A percentile compares a stretch with the other conserved stretches of the same genome.
Conservation (phyloP, 2,113 vertebrate genomes). For the Balaenoptera acutorostrata region DNA sequence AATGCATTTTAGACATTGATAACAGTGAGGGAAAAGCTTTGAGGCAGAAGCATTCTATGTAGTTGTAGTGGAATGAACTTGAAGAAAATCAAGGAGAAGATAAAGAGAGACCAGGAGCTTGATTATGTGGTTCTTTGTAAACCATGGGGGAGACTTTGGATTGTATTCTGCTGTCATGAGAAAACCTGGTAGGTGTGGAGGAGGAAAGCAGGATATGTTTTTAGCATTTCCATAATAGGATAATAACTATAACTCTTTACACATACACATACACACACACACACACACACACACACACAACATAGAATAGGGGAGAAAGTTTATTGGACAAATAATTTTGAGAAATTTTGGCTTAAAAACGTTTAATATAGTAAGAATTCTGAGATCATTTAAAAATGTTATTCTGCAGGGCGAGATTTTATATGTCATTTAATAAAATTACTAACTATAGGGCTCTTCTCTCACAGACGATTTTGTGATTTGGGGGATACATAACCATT, state of each 20-base stretch:
- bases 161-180: background rate
- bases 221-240: background rate
- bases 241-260: background rate
- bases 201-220: background rate
- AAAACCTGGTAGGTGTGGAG: background rate
- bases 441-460: background rate
- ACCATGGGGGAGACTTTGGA: background rate
- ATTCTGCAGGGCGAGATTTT: background rate
- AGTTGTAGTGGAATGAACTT: background rate
- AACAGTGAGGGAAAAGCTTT: background rate
- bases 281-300: background rate
- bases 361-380: background rate
- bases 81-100: background rate
- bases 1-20: background rate
- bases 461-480: background rate
- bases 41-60: background rate
- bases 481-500: background rate
- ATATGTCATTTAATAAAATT: background rate
- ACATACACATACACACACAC: background rate
- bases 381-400: background rate
- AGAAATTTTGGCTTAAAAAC: background rate
- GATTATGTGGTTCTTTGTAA: background rate
- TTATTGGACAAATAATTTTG: background rate
- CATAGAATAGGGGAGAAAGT: background rate
- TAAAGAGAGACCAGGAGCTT: background rate